These are phyloP conservation scores for Acronicta psi DNA, from an alignment of 2,888 invertebrate genomes.

Conservation along the genomic window DNA sequence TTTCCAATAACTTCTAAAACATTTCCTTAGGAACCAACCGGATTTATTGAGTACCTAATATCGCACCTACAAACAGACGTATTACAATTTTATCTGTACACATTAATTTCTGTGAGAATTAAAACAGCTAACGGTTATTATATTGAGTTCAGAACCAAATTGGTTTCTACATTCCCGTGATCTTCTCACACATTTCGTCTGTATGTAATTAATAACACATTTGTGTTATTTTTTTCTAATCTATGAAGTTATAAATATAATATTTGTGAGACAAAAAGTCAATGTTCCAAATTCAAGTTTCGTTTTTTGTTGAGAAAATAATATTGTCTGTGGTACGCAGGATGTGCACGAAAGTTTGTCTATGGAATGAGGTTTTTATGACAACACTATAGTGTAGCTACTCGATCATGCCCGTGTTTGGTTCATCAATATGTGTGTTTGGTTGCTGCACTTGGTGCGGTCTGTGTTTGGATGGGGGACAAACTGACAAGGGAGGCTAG, in stretches of 20 bases:
- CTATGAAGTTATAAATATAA: slow-evolving; percentile 37
- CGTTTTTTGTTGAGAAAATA: slow-evolving; percentile 12
- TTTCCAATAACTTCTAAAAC: too few relatives aligned
- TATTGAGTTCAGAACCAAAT: slow-evolving; percentile 48
- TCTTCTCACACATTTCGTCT: slow-evolving; percentile 52
- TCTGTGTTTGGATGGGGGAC: too few relatives aligned
- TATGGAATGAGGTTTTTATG: too few relatives aligned
- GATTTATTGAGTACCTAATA: background rate
- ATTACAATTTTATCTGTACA: slow-evolving; percentile 29
- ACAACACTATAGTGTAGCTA: too few relatives aligned
- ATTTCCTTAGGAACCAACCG: background rate
- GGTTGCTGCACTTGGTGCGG: too few relatives aligned
- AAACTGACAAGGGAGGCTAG: too few relatives aligned
- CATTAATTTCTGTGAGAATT: slow-evolving; percentile 45
- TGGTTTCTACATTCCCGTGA: slow-evolving; percentile 43
- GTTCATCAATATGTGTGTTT: too few relatives aligned
- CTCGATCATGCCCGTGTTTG: too few relatives aligned
- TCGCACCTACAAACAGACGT: slow-evolving; percentile 24
- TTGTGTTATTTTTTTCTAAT: slow-evolving; percentile 47
- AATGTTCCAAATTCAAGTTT: slow-evolving; percentile 18
- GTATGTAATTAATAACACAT: slow-evolving; percentile 50
- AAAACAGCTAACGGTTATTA: slow-evolving; percentile 43
- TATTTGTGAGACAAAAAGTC: slow-evolving; percentile 25
- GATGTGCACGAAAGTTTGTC: background rate
- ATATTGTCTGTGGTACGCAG: background rate